phyloP scores from a whole-genome alignment of 2,113 vertebrate species.

The Procapra przewalskii region DNA sequence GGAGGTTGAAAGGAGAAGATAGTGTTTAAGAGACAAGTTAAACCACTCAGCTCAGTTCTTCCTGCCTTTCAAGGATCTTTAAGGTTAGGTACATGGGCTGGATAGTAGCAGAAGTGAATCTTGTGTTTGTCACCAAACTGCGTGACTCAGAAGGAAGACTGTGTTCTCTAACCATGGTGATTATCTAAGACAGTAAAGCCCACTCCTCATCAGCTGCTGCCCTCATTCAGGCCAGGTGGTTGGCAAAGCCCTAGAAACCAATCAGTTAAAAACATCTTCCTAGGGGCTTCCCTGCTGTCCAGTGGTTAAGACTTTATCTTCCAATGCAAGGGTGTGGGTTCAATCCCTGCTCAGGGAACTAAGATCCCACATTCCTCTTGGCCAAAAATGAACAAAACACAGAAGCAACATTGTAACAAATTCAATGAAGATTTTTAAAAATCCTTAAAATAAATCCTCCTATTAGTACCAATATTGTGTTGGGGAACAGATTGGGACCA shows the following conservation, averaged over 20 bases:
- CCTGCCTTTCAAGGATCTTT: background rate
- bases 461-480: background rate
- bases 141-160: background rate
- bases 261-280: background rate
- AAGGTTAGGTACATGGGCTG: background rate
- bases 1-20: background rate
- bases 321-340: background rate
- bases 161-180: background rate
- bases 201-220: background rate
- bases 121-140: background rate
- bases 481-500: background rate
- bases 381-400: background rate
- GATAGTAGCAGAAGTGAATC: background rate
- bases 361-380: background rate
- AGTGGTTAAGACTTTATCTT: background rate
- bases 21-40: background rate
- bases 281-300: background rate
- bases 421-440: background rate
- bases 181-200: background rate
- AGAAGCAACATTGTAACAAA: background rate
- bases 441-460: background rate
- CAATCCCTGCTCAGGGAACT: background rate
- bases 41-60: background rate
- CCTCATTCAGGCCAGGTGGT: background rate
- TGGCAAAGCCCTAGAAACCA: background rate